These are phyloP conservation scores for Marasmarcha lunaedactyla DNA, from an alignment of 2,888 invertebrate species.

Conservation along the genomic window DNA sequence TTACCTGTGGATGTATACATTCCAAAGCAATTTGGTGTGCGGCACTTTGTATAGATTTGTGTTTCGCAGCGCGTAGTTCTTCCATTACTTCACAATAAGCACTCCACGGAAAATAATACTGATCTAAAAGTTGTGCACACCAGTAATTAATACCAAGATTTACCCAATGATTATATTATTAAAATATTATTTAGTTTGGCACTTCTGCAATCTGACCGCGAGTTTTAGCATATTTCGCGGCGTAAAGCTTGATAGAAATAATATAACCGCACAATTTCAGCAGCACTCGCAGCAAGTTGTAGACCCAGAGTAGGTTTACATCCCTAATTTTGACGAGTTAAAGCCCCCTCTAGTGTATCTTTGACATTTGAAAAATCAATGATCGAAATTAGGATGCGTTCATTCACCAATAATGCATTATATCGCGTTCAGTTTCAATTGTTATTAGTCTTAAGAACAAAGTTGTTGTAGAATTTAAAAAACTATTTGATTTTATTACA, in stretches of 20 bases:
- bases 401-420: constrained; percentile 9
- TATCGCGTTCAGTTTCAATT: constrained; percentile 7
- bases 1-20: constrained; percentile 55
- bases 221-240: no score
- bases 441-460: no score
- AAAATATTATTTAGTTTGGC: constrained; percentile 19
- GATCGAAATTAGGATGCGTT: constrained; percentile 12
- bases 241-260: no score
- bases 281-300: no score
- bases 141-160: no score
- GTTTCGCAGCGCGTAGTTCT: constrained; percentile 44
- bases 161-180: no score
- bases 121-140: no score
- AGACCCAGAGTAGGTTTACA: no score
- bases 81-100: constrained; percentile 31
- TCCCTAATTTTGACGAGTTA: constrained; percentile 15
- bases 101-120: not conserved
- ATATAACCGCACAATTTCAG: no score
- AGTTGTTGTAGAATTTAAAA: no score
- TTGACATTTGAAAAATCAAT: constrained; percentile 26
- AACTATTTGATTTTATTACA: no score
- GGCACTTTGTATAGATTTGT: constrained; percentile 46
- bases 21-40: constrained; percentile 57
- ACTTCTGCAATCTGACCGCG: constrained; percentile 10
- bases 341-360: constrained; percentile 8